These are phyloP conservation scores for Volucella zonaria DNA, from an alignment of 2,888 invertebrate species.

Conservation along the genomic window DNA sequence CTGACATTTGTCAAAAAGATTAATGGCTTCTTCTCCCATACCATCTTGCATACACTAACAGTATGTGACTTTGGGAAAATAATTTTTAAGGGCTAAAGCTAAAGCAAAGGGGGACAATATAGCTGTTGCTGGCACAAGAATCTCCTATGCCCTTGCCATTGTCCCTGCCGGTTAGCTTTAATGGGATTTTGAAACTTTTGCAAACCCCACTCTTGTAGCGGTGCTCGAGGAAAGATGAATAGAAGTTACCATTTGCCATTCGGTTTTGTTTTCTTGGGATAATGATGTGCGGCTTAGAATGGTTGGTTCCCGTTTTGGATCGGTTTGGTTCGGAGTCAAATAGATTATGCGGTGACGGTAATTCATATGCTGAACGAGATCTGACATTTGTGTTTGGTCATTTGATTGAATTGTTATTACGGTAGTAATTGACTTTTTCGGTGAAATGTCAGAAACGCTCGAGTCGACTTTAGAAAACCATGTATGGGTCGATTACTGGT, in stretches of 20 bases:
- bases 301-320: not conserved
- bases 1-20: conserved; percentile 73
- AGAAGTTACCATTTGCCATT: conserved; percentile 48
- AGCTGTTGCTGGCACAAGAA: not conserved
- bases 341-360: conserved; percentile 28
- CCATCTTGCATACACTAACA: conserved; percentile 48
- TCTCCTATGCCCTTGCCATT: conserved; percentile 14
- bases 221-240: conserved; percentile 46
- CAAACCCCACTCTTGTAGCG: conserved; percentile 4
- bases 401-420: conserved; percentile 65
- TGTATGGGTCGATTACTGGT: not conserved
- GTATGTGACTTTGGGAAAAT: conserved; percentile 54
- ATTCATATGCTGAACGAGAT: conserved; percentile 54
- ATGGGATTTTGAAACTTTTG: conserved; percentile 57
- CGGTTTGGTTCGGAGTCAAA: conserved; percentile 17
- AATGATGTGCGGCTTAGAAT: conserved; percentile 51
- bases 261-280: conserved; percentile 44
- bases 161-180: conserved; percentile 30
- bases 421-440: conserved; percentile 49
- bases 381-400: conserved; percentile 64
- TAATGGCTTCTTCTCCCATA: conserved; percentile 64
- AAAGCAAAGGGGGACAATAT: not conserved
- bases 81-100: conserved; percentile 34
- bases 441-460: conserved; percentile 26
- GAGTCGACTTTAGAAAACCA: not conserved